Percentiles rank a stretch among this genome's conserved stretches.
Evolutionary conservation across 30 jellyfish, hydroid and myxozoan genomes (phyloP).

Genomic region (Sanderia malayensis): DNA sequence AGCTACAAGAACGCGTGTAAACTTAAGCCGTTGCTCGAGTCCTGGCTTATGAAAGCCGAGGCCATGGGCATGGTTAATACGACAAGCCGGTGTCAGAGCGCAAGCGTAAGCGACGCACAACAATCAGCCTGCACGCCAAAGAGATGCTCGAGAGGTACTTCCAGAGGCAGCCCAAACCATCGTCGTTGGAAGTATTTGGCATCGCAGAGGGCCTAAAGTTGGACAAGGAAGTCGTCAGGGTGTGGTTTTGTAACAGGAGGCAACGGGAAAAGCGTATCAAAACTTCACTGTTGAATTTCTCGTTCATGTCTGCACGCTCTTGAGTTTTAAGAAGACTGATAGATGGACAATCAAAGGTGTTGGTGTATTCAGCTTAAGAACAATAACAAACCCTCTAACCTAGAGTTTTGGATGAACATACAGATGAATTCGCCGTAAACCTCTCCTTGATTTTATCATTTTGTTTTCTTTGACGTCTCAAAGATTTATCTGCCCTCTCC

Average conservation of each 20-base stretch:
- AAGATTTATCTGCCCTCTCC: too few species aligned
- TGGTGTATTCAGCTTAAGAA: too few species aligned
- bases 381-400: too few species aligned
- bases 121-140: slow-evolving; percentile 74
- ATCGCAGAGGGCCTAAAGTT: slow-evolving; percentile 73
- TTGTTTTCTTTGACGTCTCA: too few species aligned
- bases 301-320: slow-evolving; percentile 63
- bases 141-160: slow-evolving; percentile 75
- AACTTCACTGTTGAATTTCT: slow-evolving; percentile 60
- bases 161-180: slow-evolving; percentile 81
- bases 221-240: slow-evolving; percentile 80
- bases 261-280: slow-evolving; percentile 76
- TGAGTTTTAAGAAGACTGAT: too few species aligned
- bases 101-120: slow-evolving; percentile 70
- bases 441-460: too few species aligned
- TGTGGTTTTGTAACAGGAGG: slow-evolving; percentile 79
- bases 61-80: slow-evolving; percentile 71
- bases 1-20: slow-evolving; percentile 78
- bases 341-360: too few species aligned
- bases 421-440: too few species aligned
- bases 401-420: too few species aligned
- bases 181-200: slow-evolving; percentile 74
- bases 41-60: slow-evolving; percentile 80
- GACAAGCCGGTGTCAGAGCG: slow-evolving; percentile 78
- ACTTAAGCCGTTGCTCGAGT: slow-evolving; percentile 70